Conservation (phyloP, 2,113 vertebrate genomes). For the Erythrolamprus reginae region DNA sequence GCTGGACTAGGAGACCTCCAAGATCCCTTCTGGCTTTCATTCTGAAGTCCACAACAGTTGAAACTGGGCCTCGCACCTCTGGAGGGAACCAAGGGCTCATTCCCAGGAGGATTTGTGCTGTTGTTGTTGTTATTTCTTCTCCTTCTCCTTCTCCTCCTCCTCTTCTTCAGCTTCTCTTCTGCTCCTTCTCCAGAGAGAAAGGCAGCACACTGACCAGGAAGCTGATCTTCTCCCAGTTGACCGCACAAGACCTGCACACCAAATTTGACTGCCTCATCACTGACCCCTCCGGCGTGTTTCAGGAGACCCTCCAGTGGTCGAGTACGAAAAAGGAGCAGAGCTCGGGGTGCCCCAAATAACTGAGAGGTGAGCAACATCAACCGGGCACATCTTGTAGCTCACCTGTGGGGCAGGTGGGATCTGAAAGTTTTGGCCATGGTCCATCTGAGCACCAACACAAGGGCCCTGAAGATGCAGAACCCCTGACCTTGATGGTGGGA, state of each 20-base stretch:
- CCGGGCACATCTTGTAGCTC: background rate
- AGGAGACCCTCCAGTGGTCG: background rate
- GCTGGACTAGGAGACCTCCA: background rate
- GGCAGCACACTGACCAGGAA: background rate
- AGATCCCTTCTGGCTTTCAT: background rate
- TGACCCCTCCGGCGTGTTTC: constrained; percentile 30
- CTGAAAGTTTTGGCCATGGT: too few species aligned
- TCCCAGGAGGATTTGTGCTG: too few species aligned
- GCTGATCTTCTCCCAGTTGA: constrained; percentile 52
- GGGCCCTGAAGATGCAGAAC: background rate
- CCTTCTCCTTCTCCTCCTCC: too few species aligned
- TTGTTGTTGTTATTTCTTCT: too few species aligned
- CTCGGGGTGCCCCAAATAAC: accelerated
- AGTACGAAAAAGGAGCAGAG: accelerated
- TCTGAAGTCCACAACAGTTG: background rate
- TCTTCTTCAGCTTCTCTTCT: too few species aligned
- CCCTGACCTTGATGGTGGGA: background rate
- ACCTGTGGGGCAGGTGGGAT: background rate
- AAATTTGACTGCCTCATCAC: constrained; percentile 64
- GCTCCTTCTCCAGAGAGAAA: background rate
- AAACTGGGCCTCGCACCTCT: background rate
- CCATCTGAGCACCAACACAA: background rate
- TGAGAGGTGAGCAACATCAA: background rate
- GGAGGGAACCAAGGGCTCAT: background rate
- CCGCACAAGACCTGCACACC: constrained; percentile 39